phyloP scores from a whole-genome alignment of 1,140 invertebrate species.

The Periplaneta americana region DNA sequence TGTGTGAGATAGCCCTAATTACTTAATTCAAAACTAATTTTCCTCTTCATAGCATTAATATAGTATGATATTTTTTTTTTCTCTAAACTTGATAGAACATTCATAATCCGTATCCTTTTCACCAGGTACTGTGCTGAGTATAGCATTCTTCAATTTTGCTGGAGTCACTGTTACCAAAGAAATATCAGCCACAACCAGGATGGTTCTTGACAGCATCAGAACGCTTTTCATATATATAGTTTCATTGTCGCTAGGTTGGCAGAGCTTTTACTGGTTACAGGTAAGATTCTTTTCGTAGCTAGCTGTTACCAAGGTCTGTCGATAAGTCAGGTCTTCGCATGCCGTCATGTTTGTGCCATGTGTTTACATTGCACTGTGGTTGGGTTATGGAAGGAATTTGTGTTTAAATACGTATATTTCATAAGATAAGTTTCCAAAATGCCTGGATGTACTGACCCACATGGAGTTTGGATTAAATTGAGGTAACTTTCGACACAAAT shows the following conservation, averaged over 20 bases:
- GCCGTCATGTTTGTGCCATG: no score
- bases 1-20: no score
- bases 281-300: constrained; percentile 35
- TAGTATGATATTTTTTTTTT: no score
- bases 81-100: no score
- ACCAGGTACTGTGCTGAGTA: constrained; percentile 80
- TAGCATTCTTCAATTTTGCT: constrained; percentile 95
- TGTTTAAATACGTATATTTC: no score
- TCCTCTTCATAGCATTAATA: no score
- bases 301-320: constrained; percentile 3
- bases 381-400: no score
- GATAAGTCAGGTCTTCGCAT: not conserved
- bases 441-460: not conserved
- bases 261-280: constrained; percentile 75
- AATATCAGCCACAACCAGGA: constrained; percentile 84
- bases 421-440: no score
- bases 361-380: no score
- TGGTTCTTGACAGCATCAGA: constrained; percentile 86
- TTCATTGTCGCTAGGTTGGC: constrained; percentile 67
- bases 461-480: not conserved
- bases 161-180: constrained; percentile 95
- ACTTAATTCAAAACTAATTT: no score
- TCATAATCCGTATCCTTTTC: no score
- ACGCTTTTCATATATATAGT: constrained; percentile 87
- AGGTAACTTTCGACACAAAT: not conserved